Base-by-base conservation (phyloP, 2,113 vertebrate species). In the Rhineura floridana region DNA sequence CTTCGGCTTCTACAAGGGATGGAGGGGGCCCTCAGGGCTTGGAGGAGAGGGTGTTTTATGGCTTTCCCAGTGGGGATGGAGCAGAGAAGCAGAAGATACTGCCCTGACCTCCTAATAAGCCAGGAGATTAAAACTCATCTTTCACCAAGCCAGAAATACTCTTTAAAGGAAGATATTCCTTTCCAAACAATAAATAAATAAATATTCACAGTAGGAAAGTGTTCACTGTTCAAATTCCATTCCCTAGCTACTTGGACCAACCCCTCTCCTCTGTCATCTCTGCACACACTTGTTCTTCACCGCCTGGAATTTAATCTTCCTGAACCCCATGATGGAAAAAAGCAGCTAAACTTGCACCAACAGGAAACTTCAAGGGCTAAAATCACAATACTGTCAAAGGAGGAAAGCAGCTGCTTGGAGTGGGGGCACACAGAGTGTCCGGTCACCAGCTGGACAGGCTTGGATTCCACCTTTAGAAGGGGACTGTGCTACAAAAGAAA, bases 21-120 rank as follows among this genome's bases (percentile, higher is more conserved):
- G 91, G 84, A 75, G 86, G 84, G 72, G 46, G 9, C 79, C 73
- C n/a, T 69, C 9, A 25, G 4, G 12, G 3, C 6, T 42, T 36
- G n/a, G 33, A 55, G 73, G 73, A 89, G 48, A 90, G 39, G 55
- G 70, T 15, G 91, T 83, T 73, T 89, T 89, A 90, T 89, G 91
- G 82, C 81, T 94, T 94, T 93, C 87, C 76, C 8, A 42, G 21
- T 52, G 33, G 42, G 65, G 42, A 42, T 88, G 89, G 84, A 86
- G 78, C 52, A 12, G 2, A 69, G 50, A 88, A 91, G 62, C 77
- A 42, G 0, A 5, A 87, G 36, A 76, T 72, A 44, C 17, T 42
- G 12, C 28, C 6, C 69, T 13, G 1, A 36, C 55, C 55, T 78
- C 75, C 90, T 88, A 77, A 72, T 7, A 73, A 0, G 21, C 6